phyloP scores from a whole-genome alignment of 2,113 vertebrate genomes.

The human region GRCh38 chr2:145237001-145237500 shows the following conservation, averaged over 20 bases:
- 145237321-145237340: neutral
- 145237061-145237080: neutral
- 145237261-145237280: neutral
- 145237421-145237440: neutral
- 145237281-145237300: neutral
- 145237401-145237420: neutral
- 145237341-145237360: neutral
- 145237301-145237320: neutral
- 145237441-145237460: neutral
- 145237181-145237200: neutral
- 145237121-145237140: neutral
- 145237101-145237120: neutral
- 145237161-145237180: slow-evolving; percentile 25
- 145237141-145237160: neutral
- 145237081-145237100: slow-evolving; percentile 15
- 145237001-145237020: neutral
- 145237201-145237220: slow-evolving; percentile 19
- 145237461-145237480: neutral
- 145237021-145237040: neutral
- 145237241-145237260: neutral
- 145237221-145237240: neutral
- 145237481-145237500: neutral
- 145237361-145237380: neutral
- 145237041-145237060: neutral
- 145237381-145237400: neutral